These are phyloP conservation scores for Phortica magna DNA, from an alignment of 2,888 invertebrate genomes.

Conservation along the genomic window DNA sequence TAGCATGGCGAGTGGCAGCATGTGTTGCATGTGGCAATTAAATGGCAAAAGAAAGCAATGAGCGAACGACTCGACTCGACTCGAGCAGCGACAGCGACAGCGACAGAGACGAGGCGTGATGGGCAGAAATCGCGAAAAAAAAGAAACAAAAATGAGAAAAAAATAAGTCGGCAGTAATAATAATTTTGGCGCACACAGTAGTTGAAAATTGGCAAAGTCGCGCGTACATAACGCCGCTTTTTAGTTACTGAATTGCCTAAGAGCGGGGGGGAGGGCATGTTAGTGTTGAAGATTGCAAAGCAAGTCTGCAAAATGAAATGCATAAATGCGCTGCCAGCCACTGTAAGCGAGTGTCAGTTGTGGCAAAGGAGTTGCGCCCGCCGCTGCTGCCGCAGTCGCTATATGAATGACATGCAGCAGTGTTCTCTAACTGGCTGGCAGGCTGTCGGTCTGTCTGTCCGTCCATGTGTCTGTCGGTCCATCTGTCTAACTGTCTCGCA, in stretches of 20 bases:
- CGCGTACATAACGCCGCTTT: slow-evolving; percentile 66
- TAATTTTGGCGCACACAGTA: slow-evolving; percentile 62
- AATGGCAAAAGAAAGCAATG: slow-evolving; percentile 58
- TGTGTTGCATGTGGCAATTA: slow-evolving; percentile 70
- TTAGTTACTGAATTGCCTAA: slow-evolving; percentile 64
- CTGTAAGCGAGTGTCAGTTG: not conserved
- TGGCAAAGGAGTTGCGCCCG: not conserved
- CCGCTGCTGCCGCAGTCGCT: not conserved
- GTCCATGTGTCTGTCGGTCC: slow-evolving; percentile 40
- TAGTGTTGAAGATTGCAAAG: slow-evolving; percentile 12
- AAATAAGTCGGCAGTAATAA: slow-evolving; percentile 49
- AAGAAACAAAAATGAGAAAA: slow-evolving; percentile 29
- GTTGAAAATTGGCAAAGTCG: slow-evolving; percentile 50
- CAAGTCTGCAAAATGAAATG: slow-evolving; percentile 32
- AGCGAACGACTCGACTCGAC: slow-evolving; percentile 1
- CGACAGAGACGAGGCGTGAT: slow-evolving; percentile 34
- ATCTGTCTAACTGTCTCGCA: not conserved
- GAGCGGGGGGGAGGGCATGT: slow-evolving; percentile 43
- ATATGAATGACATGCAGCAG: slow-evolving; percentile 28
- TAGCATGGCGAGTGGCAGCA: slow-evolving; percentile 57
- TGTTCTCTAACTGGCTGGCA: not conserved
- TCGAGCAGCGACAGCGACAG: slow-evolving; percentile 38
- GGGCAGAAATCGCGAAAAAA: slow-evolving; percentile 31
- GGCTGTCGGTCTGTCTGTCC: slow-evolving; percentile 1
- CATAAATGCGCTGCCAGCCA: slow-evolving; percentile 10